These are phyloP conservation scores for Sitta europaea DNA, from an alignment of 2,113 vertebrate genomes.

Conservation along the genomic window DNA sequence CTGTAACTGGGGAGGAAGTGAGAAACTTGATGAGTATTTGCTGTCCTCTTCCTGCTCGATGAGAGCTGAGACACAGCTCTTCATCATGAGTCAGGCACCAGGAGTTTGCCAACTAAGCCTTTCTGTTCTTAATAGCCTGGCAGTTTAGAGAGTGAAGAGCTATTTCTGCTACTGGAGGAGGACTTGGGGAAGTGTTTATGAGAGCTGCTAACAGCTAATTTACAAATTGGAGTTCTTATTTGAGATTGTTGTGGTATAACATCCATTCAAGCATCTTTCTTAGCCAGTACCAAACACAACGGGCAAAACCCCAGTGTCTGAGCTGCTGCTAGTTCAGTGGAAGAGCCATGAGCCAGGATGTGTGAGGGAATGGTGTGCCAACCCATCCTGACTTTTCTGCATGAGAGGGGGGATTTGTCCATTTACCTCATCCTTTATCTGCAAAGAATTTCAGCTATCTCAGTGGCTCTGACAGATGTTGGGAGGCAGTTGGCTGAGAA, in stretches of 20 bases:
- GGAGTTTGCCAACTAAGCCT: neutral
- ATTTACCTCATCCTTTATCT: neutral
- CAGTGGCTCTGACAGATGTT: neutral
- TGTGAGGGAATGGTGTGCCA: neutral
- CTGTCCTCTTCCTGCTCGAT: neutral
- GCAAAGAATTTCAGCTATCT: neutral
- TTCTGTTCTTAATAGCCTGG: neutral
- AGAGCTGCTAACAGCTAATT: conserved; percentile 20
- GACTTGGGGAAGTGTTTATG: neutral
- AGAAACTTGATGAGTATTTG: neutral
- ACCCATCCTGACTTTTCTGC: neutral
- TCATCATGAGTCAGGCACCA: neutral
- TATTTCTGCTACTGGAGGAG: neutral
- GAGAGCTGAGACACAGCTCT: neutral
- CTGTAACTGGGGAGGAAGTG: neutral
- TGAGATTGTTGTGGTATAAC: neutral
- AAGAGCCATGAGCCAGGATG: neutral
- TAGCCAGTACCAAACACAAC: neutral
- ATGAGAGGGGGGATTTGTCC: neutral
- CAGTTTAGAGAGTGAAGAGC: neutral
- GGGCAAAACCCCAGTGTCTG: neutral
- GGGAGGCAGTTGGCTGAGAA: neutral
- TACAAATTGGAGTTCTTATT: neutral
- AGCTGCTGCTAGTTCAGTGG: neutral
- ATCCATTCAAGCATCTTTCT: neutral